A percentile compares a stretch with the other conserved stretches of the same genome.
phyloP scores from a whole-genome alignment of 1,140 invertebrate species.

The Mya arenaria region DNA sequence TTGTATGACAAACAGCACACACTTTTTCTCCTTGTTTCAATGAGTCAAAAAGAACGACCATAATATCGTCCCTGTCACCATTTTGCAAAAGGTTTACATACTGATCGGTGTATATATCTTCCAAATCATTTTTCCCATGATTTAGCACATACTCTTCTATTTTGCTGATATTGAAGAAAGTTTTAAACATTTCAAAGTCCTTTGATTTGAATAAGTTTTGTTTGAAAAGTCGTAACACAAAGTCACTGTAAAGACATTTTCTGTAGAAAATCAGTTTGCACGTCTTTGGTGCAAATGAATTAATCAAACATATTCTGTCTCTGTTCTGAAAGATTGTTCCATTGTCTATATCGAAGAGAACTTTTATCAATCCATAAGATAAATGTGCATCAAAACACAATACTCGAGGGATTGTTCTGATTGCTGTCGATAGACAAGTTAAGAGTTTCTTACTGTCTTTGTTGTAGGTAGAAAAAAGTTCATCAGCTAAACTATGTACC shows the following conservation, averaged over 20 bases:
- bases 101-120: not conserved
- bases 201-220: not conserved
- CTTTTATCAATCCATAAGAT: not conserved
- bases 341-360: not conserved
- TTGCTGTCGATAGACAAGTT: not conserved
- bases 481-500: not conserved
- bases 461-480: not conserved
- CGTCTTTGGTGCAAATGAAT: not conserved
- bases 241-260: slow-evolving; percentile 5
- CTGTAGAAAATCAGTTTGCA: slow-evolving; percentile 23
- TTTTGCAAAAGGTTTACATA: not conserved
- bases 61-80: not conserved
- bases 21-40: not conserved
- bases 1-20: not conserved
- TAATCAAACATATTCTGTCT: not conserved
- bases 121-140: not conserved
- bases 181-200: not conserved
- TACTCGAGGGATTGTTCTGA: not conserved
- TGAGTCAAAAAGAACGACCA: not conserved
- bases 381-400: slow-evolving; percentile 20
- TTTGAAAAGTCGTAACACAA: not conserved
- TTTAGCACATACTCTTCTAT: not conserved
- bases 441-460: not conserved
- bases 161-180: not conserved
- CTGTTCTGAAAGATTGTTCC: not conserved